Base-by-base conservation (phyloP, 2,888 invertebrate genomes). In the Fragum sueziense region DNA sequence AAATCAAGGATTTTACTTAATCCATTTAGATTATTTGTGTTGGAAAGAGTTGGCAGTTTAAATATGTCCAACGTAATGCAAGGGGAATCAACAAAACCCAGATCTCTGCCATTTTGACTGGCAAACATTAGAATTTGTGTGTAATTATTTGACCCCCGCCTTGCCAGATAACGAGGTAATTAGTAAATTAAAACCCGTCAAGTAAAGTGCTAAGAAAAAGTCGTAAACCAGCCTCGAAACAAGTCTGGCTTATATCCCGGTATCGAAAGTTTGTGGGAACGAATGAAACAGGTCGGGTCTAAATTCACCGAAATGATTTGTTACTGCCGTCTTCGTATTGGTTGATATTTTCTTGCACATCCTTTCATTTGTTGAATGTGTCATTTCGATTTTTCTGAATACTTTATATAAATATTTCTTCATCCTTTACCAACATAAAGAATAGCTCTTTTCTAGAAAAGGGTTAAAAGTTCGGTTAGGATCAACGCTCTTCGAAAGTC, bases 161-260 rank as follows among this genome's bases (percentile, higher is more conserved):
- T 79, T 75, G 33, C 22, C 0, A 61, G 79, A 79, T 75, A 79
- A 75, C 33, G 27, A n/a, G 25, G 27, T 67, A 75, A 75, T 79
- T 79, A 79, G 79, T 71, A 72, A 79, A 79, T 79, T 79, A 79
- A 79, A 79, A 74, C 27, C 67, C 72, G 74, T 75, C 75, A 75
- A 52, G 59, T 67, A 17, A 31, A 29, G 33, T 59, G 37, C 71
- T 65, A 37, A 29, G 61, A 61, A 72, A 72, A 54, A 52, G 65
- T 29, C 72, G 62, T 41, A 72, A 62, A 62, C 72, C 71, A 71
- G 57, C 27, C 29, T 1, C 37, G 27, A 29, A 69, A 31, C 51
- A 33, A 25, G 69, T 69, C 69, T 69, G 69, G 69, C 47, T 52
- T 29, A 51, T 69, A 47, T 69, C 52, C 51, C 52, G 52, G 51